phyloP scores from a whole-genome alignment of 2,888 invertebrate genomes.

The Tridacna crocea region DNA sequence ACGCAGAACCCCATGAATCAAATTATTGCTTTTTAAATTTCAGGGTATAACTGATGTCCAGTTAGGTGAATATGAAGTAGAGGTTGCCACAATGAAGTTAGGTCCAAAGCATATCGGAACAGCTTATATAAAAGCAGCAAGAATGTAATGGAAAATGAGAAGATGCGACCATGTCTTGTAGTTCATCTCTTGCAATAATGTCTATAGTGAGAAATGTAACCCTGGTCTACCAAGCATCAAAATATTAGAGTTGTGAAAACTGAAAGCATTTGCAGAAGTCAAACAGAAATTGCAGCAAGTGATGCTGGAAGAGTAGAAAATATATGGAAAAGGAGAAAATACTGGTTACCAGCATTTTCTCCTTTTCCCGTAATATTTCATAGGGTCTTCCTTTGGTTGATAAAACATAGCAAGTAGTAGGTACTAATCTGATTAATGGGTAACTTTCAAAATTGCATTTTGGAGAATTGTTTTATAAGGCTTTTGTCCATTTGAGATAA shows the following conservation, averaged over 20 bases:
- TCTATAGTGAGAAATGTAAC: not conserved
- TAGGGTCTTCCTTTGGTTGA: no score
- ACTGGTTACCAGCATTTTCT: not conserved
- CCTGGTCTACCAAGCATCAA: not conserved
- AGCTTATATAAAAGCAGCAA: conserved; percentile 76
- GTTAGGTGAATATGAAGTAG: conserved; percentile 81
- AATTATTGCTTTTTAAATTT: not conserved
- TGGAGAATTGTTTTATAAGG: no score
- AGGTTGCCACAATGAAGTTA: conserved; percentile 74
- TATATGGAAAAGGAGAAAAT: not conserved
- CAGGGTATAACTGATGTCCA: conserved; percentile 70
- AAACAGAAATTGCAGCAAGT: no score
- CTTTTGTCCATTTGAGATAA: no score
- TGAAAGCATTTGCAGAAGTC: not conserved
- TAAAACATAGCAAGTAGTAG: no score
- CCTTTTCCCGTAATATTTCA: no score
- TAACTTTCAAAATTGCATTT: no score
- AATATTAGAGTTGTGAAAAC: not conserved
- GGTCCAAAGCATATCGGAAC: conserved; percentile 77
- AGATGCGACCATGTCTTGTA: conserved; percentile 60
- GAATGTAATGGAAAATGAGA: conserved; percentile 46
- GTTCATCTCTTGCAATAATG: conserved; percentile 34
- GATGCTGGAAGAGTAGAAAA: not conserved
- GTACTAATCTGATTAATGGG: no score
- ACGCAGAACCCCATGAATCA: no score